Conservation (phyloP, 2,113 vertebrate genomes). For the Chamaea fasciata region DNA sequence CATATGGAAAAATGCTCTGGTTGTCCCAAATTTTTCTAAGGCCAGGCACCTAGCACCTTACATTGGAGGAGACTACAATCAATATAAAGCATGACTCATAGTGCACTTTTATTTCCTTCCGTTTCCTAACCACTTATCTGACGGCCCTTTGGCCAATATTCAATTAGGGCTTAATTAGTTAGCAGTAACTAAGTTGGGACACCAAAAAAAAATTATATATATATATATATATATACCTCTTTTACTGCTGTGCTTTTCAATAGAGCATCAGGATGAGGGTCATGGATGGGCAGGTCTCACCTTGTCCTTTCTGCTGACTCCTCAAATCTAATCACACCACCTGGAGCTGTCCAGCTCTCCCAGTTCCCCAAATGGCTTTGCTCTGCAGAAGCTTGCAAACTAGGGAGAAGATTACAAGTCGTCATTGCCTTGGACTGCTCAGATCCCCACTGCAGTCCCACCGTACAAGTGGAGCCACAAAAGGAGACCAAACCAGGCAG, state of each 20-base stretch:
- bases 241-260: neutral
- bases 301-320: neutral
- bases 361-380: neutral
- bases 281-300: neutral
- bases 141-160: neutral
- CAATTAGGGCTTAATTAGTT: conserved; percentile 12
- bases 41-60: neutral
- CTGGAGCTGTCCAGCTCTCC: neutral
- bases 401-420: neutral
- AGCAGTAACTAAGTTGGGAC: neutral
- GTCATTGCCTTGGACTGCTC: neutral
- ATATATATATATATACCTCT: too few relatives aligned
- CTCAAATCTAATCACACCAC: neutral
- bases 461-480: rapidly evolving
- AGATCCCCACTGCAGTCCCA: neutral
- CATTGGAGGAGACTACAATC: neutral
- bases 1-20: neutral
- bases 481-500: neutral
- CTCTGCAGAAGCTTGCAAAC: neutral
- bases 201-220: neutral
- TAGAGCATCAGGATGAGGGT: neutral
- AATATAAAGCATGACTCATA: neutral
- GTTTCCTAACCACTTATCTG: neutral
- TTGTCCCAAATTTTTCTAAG: neutral
- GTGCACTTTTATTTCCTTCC: neutral